Base-by-base conservation (phyloP, 2,888 invertebrate species). In the Xestia c-nigrum region DNA sequence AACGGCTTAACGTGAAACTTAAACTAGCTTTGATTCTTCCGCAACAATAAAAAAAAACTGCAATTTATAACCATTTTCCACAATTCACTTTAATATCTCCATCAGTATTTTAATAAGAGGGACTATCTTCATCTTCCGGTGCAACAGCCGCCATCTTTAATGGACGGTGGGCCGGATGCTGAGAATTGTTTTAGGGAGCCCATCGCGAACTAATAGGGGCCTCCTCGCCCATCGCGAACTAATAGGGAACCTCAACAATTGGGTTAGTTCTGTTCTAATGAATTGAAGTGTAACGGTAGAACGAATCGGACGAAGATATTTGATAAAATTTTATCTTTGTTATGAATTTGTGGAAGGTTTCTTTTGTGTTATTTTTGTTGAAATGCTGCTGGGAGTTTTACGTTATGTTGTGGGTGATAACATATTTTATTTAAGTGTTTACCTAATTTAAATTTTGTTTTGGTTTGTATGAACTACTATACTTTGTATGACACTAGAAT, bases 121-220 rank as follows among this genome's bases (percentile, higher is more conserved):
- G 31, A 67, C 57, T 50, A 63, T 24, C 38, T 72, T 9, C 47
- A 16, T 21, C 16, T 77, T 61, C 65, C 63, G 65, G 74, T 87
- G 85, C 87, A 86, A 40, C 80, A 65, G 77, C 76, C 77, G 83
- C 84, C 82, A 78, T 79, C 84, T 75, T 83, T 88, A 89, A 89
- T 89, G 82, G 80, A 83, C 81, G 81, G 84, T 85, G 88, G 90
- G 87, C 81, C 90, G 90, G 92, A 87, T 92, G 92, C 83, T 81
- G 78, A 78, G 87, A 93, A 93, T 92, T 90, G 91, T 90, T 91
- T 91, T 85, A 88, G 87, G 65, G 77, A 87, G 75, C 87, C 88
- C 86, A 88, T 88, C 83, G 74, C 69, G 57, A 75, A 68, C 81
- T 87, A 84, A 86, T 81, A 83, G 84, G 76, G 79, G 74, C 71